Evolutionary conservation across 1,140 invertebrate species (phyloP).

Genomic region (Gonatopus flavifemur): DNA sequence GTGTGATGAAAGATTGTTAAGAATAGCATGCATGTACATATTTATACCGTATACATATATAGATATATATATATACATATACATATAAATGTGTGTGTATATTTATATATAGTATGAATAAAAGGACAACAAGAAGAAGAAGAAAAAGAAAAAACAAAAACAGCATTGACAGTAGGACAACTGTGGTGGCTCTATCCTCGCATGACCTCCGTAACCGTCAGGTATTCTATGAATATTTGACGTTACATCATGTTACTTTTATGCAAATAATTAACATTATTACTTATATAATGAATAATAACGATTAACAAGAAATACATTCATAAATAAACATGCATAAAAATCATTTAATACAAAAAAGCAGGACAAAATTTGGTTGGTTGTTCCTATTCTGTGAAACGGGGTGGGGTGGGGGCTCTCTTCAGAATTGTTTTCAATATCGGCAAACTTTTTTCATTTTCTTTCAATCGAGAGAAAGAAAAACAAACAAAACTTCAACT

Average conservation of each 20-base stretch:
- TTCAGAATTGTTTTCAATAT: not conserved
- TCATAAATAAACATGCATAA: constrained; percentile 18
- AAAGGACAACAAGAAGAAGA: no score
- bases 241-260: constrained; percentile 52
- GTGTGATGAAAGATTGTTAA: constrained; percentile 44
- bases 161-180: constrained; percentile 41
- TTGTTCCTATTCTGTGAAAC: constrained; percentile 50
- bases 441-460: not conserved
- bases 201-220: constrained; percentile 50
- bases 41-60: constrained; percentile 48
- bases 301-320: constrained; percentile 41
- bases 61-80: constrained; percentile 43
- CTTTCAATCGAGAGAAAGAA: not conserved
- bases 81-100: constrained; percentile 44
- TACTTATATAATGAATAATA: constrained; percentile 54
- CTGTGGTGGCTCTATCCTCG: constrained; percentile 55
- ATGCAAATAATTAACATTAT: constrained; percentile 56
- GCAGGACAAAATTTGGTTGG: constrained; percentile 51
- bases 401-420: not conserved
- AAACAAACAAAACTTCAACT: not conserved
- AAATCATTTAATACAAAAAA: constrained; percentile 29
- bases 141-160: constrained; percentile 32
- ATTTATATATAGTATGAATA: constrained; percentile 50
- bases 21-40: constrained; percentile 51
- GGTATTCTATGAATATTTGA: constrained; percentile 57